A percentile compares a stretch with the other conserved stretches of the same genome.
phyloP scores from a whole-genome alignment of 2,888 invertebrate species.

The Didymodactylos carnosus region DNA sequence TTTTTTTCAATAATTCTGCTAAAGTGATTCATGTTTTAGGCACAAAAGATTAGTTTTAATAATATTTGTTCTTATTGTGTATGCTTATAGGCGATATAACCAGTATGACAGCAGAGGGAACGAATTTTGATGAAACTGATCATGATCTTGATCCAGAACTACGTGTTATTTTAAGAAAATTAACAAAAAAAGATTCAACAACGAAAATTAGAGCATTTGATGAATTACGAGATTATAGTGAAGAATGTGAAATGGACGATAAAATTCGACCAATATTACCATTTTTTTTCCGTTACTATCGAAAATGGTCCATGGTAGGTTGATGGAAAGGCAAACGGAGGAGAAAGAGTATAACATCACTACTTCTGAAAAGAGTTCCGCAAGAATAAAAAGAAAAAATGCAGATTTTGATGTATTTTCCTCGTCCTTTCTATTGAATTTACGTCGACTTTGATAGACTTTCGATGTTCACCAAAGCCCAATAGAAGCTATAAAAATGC shows the following conservation, averaged over 20 bases:
- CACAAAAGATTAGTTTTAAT: too few species aligned
- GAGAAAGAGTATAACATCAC: too few species aligned
- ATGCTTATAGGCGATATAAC: not conserved
- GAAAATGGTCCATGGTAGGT: not conserved
- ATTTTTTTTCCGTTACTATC: not conserved
- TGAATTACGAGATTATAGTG: constrained; percentile 1
- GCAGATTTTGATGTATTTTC: too few species aligned
- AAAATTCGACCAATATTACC: not conserved
- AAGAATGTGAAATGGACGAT: not conserved
- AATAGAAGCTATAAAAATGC: too few species aligned
- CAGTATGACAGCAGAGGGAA: too few species aligned
- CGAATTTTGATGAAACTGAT: constrained; percentile 35
- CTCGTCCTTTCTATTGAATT: too few species aligned
- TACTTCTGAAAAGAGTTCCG: too few species aligned
- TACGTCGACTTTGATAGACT: too few species aligned
- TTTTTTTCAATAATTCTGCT: too few species aligned
- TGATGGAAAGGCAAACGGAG: too few species aligned
- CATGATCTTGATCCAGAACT: constrained; percentile 51
- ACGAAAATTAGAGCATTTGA: constrained; percentile 56
- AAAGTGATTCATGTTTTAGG: too few species aligned
- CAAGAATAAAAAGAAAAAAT: too few species aligned
- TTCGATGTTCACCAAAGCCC: constrained; percentile 1
- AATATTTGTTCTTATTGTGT: not conserved
- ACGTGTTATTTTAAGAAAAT: constrained; percentile 59
- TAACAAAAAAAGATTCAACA: constrained; percentile 67